Conservation (phyloP, 2,797 vertebrate species). For the Sebastes kiyomatsui region DNA sequence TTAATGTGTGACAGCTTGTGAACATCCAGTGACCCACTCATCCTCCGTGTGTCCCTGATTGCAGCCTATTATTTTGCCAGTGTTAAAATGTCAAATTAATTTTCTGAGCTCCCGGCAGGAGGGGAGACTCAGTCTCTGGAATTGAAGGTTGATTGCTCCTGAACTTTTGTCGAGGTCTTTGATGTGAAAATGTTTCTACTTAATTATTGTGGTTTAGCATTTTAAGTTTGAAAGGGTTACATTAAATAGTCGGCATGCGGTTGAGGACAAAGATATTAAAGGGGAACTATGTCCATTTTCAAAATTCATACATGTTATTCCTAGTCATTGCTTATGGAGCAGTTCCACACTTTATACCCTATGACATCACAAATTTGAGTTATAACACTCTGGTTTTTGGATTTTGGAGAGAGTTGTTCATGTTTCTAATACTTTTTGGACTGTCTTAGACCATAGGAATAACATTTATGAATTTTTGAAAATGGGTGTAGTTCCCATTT, state of each 20-base stretch:
- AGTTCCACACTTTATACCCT: no score
- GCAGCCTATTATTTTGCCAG: background rate
- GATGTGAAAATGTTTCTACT: background rate
- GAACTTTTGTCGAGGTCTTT: background rate
- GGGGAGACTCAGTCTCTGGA: background rate
- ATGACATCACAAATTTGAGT: no score
- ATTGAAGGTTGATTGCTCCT: background rate
- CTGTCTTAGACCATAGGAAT: no score
- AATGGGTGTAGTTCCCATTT: no score
- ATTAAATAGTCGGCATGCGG: background rate
- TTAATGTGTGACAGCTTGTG: background rate
- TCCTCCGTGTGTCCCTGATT: background rate
- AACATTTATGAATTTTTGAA: fast-evolving
- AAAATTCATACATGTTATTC: no score
- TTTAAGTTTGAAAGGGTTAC: background rate
- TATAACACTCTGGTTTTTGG: no score
- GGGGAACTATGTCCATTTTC: background rate
- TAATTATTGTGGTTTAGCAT: background rate
- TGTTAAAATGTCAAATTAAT: background rate
- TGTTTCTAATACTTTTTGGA: no score
- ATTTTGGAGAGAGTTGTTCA: no score
- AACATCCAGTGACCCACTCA: background rate
- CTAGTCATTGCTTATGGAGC: no score
- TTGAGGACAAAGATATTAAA: background rate
- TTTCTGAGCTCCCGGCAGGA: background rate